Evolutionary conservation across 2,888 invertebrate genomes (phyloP).

Genomic region (Acrobasis repandana): DNA sequence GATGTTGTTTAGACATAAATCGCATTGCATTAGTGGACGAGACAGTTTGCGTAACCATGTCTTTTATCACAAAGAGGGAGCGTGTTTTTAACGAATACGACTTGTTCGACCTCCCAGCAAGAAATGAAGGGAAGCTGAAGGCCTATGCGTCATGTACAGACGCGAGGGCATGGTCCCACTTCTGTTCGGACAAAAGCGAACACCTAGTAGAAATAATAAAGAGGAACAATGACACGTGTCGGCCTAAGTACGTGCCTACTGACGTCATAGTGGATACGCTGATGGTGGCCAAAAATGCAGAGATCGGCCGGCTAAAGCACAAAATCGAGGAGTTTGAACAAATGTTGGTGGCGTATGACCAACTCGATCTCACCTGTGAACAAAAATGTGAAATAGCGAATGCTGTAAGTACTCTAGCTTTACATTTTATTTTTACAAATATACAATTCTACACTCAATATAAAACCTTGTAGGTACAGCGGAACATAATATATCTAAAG

Average conservation of each 20-base stretch:
- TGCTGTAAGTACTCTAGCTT: conserved; percentile 54
- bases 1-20: conserved; percentile 54
- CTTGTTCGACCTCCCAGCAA: conserved; percentile 65
- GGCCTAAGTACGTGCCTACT: conserved; percentile 69
- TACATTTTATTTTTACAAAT: background rate
- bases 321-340: conserved; percentile 75
- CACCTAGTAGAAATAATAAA: conserved; percentile 82
- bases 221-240: conserved; percentile 64
- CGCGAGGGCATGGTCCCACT: conserved; percentile 82
- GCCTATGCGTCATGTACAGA: conserved; percentile 82
- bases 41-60: conserved; percentile 56
- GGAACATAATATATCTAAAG: too few species aligned
- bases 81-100: conserved; percentile 76
- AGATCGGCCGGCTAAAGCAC: conserved; percentile 71
- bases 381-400: conserved; percentile 72
- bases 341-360: conserved; percentile 67
- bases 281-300: conserved; percentile 75
- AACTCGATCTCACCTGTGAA: conserved; percentile 66
- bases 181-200: conserved; percentile 79
- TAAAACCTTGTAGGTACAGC: too few species aligned
- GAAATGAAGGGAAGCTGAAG: conserved; percentile 82
- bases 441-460: too few species aligned
- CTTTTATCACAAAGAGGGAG: conserved; percentile 77
- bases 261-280: conserved; percentile 71
- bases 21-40: conserved; percentile 49